These are phyloP conservation scores for Caranx ignobilis DNA, from an alignment of 2,113 vertebrate species.

Conservation along the genomic window DNA sequence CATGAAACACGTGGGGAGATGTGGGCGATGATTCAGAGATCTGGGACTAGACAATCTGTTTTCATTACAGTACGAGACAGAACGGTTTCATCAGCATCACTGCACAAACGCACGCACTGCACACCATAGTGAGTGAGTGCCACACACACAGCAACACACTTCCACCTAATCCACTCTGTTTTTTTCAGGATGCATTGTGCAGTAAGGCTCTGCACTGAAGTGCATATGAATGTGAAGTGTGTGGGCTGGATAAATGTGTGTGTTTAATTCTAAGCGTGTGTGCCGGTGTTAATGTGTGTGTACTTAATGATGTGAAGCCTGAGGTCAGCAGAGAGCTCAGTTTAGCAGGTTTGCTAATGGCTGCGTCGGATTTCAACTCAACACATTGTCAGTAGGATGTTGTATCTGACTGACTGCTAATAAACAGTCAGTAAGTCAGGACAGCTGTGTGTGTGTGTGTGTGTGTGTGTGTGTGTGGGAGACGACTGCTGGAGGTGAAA, in stretches of 20 bases:
- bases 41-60: background rate
- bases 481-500: conserved; percentile 3
- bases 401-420: background rate
- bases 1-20: background rate
- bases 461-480: conserved; percentile 16
- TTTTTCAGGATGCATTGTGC: background rate
- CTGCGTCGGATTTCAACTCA: conserved; percentile 11
- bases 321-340: conserved; percentile 23
- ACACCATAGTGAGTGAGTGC: no score
- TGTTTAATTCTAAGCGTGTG: background rate
- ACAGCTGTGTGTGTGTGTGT: conserved; percentile 33
- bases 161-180: no score
- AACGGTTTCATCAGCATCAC: no score
- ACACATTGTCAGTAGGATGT: conserved; percentile 14
- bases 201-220: background rate
- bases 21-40: background rate
- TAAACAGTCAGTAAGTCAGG: conserved; percentile 37
- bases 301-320: conserved; percentile 23
- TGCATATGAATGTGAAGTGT: conserved; percentile 3
- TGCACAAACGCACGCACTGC: no score
- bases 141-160: no score
- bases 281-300: background rate
- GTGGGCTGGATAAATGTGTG: conserved; percentile 15
- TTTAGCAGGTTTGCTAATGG: conserved; percentile 15
- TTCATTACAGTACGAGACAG: no score